Evolutionary conservation across 1,140 invertebrate genomes (phyloP).

Genomic region (Drosophila trapezifrons): DNA sequence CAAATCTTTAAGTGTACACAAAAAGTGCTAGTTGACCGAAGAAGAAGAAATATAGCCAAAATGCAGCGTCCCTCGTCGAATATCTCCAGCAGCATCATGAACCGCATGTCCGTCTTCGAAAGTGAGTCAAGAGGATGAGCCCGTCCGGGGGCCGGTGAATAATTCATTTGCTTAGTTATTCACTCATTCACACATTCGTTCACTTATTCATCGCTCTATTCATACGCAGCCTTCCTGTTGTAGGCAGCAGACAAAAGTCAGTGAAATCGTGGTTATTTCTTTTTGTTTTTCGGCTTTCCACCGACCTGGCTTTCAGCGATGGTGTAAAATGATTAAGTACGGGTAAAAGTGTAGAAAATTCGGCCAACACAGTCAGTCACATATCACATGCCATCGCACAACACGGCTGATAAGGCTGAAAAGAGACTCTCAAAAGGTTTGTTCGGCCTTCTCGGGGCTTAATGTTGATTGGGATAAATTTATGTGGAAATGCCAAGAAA

Average conservation of each 20-base stretch:
- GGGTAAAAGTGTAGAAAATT: constrained; percentile 50
- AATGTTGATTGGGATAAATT: not conserved
- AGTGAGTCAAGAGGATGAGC: constrained; percentile 60
- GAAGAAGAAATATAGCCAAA: constrained; percentile 10
- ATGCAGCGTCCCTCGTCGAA: constrained; percentile 74
- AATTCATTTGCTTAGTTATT: constrained; percentile 24
- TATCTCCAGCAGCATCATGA: constrained; percentile 76
- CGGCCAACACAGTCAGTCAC: constrained; percentile 1
- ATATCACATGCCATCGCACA: constrained; percentile 23
- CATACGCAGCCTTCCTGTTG: constrained; percentile 17
- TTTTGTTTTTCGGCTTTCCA: constrained; percentile 34
- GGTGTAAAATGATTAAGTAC: constrained; percentile 47
- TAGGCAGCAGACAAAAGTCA: constrained; percentile 26
- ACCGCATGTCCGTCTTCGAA: constrained; percentile 79
- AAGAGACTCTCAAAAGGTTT: constrained; percentile 14
- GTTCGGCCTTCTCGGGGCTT: not conserved
- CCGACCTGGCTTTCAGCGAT: constrained; percentile 24
- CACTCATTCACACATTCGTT: constrained; percentile 14
- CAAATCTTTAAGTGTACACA: not conserved
- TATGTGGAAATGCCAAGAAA: not conserved
- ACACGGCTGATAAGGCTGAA: constrained; percentile 35
- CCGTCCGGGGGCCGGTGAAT: too few relatives aligned
- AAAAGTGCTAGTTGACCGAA: constrained; percentile 8
- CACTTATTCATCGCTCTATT: constrained; percentile 38
- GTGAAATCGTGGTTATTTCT: constrained; percentile 40